Base-by-base conservation (phyloP, 2,797 vertebrate genomes). In the Borostomias antarcticus region DNA sequence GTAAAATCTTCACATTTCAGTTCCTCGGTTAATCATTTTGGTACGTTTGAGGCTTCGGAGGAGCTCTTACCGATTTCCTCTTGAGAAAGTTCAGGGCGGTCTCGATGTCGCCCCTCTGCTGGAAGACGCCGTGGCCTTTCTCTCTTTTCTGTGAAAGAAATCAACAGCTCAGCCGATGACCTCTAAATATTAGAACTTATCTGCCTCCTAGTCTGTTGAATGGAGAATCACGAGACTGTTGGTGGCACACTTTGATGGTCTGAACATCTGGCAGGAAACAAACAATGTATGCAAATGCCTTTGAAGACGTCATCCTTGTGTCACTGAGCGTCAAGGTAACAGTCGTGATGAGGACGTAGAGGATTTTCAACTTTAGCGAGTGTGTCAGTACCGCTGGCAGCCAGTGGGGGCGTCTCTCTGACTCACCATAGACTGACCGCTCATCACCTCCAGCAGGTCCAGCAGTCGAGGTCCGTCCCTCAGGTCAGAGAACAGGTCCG, bases 401-500 rank as follows among this genome's bases (percentile, higher is more conserved):
- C 29, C 1, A n/a, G 47, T 8, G 37, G 35, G 13, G 4, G 8
- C 40, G 15, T 11, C 52, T 72, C n/a, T n/a, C n/a, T n/a, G n/a
- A n/a, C 93, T 95, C 90, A 98, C 95, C 94, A 98, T 77, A 5
- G 84, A 83, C 77, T 96, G 92, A 64, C 93, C 93, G 1, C 94
- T 95, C 85, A 98, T 92, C 35, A 95, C 94, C 89, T 98, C 96
- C 77, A 98, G 64, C 51, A 98, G 89, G 85, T 98, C 94, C 61
- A 98, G 88, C 73, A 98, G 92, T 40, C 85, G 80, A 5, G 92
- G 90, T 7, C 96, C 96, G 74, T 95, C 88, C 66, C 84, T 85
- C 59, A 98, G 85, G 71, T 98, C 96, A 33, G 78, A 79, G 77
- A 95, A 98, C 10, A 98, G 84, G 82, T 98, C 95, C 2, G 91